phyloP scores from a whole-genome alignment of 1,140 invertebrate species.

The Phymastichus coffea region DNA sequence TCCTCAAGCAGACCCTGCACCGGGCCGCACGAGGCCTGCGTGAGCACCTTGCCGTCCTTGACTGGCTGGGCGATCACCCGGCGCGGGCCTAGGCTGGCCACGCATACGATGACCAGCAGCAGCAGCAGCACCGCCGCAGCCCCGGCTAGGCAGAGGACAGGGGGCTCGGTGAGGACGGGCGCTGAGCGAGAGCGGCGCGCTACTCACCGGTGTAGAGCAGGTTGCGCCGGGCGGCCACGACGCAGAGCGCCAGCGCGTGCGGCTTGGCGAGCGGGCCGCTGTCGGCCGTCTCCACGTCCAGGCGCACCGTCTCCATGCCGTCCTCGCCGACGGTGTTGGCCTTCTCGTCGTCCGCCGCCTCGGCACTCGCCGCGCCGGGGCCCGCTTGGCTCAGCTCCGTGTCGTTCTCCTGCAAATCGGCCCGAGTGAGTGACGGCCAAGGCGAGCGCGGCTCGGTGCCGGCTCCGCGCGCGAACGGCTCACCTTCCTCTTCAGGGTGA shows the following conservation, averaged over 20 bases:
- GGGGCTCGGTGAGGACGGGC: no score
- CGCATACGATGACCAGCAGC: conserved; percentile 65
- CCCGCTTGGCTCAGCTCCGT: conserved; percentile 54
- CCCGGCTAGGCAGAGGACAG: no score
- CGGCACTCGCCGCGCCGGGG: conserved; percentile 69
- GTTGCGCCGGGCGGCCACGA: conserved; percentile 42
- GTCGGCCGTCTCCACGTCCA: conserved; percentile 48
- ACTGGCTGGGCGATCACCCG: conserved; percentile 58
- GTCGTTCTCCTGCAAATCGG: conserved; percentile 50
- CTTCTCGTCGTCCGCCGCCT: conserved; percentile 58
- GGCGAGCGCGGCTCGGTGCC: no score
- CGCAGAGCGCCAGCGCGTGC: conserved; percentile 38
- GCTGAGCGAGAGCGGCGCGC: no score
- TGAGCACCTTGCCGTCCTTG: conserved; percentile 69
- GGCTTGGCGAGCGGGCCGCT: conserved; percentile 40
- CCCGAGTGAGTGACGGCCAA: no score
- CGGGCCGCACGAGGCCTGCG: conserved; percentile 74
- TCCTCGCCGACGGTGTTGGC: conserved; percentile 71
- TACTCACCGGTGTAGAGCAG: conserved; percentile 42
- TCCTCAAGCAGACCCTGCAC: conserved; percentile 77
- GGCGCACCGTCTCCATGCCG: conserved; percentile 69
- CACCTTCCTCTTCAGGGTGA: conserved; percentile 59
- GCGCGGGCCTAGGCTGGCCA: conserved; percentile 59
- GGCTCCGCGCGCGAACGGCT: no score
- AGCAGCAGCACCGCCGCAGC: conserved; percentile 58